Conservation (phyloP, 1,140 invertebrate genomes). For the Cotesia vestalis region DNA sequence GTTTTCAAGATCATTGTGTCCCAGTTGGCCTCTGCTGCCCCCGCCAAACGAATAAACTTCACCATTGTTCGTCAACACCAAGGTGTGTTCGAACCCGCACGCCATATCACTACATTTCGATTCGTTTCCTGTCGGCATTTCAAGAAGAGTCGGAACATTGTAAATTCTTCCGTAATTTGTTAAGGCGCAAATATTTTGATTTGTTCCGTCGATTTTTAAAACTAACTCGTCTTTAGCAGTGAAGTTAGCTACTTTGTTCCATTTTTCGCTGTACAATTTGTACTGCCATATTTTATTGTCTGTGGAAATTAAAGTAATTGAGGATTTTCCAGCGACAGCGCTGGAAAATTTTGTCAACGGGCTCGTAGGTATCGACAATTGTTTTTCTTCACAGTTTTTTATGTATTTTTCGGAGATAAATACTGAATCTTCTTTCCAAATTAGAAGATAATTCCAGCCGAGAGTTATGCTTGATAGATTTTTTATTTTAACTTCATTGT, state of each 20-base stretch:
- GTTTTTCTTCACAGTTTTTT: not conserved
- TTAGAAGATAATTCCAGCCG: conserved; percentile 20
- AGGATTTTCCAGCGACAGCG: conserved; percentile 11
- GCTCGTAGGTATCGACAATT: not conserved
- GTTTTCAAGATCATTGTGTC: conserved; percentile 75
- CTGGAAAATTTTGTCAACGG: not conserved
- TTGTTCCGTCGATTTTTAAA: conserved; percentile 49
- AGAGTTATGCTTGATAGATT: not conserved
- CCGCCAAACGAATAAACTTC: conserved; percentile 82
- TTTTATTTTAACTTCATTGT: not conserved
- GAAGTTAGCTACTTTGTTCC: conserved; percentile 54
- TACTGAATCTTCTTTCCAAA: conserved; percentile 8
- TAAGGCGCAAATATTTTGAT: conserved; percentile 52
- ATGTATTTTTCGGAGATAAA: not conserved
- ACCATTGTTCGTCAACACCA: conserved; percentile 77
- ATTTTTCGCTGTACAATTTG: conserved; percentile 52
- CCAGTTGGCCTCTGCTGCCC: conserved; percentile 86
- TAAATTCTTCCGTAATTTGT: conserved; percentile 68
- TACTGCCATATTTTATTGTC: conserved; percentile 56
- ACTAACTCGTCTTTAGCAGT: conserved; percentile 49
- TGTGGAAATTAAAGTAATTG: conserved; percentile 48
- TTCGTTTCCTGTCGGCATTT: conserved; percentile 61
- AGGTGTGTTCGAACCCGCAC: conserved; percentile 82
- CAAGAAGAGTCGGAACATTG: conserved; percentile 69
- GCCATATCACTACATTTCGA: conserved; percentile 71